These are phyloP conservation scores for Limnephilus auricula DNA, from an alignment of 2,888 invertebrate genomes.

Conservation along the genomic window DNA sequence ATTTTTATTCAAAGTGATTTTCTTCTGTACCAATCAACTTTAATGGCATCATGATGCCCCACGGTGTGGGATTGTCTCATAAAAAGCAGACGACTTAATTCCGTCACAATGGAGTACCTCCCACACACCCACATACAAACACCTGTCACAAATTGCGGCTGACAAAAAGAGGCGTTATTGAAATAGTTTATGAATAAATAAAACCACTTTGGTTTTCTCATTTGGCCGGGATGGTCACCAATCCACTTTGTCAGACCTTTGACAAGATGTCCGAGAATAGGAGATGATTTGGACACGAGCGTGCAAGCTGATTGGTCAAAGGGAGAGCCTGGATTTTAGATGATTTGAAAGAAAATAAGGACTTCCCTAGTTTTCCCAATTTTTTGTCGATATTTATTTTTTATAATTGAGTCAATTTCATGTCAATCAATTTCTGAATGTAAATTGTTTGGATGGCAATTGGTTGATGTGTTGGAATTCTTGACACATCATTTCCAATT, in stretches of 20 bases:
- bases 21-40: background rate
- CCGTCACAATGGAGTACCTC: background rate
- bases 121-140: background rate
- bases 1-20: background rate
- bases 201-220: conserved; percentile 27
- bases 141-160: conserved; percentile 4
- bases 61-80: background rate
- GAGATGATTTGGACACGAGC: background rate
- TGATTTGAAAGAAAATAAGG: background rate
- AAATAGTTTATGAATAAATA: conserved; percentile 28
- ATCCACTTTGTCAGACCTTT: background rate
- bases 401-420: too few relatives aligned
- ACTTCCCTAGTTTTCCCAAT: too few relatives aligned
- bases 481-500: too few relatives aligned
- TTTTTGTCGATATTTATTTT: too few relatives aligned
- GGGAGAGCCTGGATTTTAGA: background rate
- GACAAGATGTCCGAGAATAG: background rate
- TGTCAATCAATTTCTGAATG: too few relatives aligned
- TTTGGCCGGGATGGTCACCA: conserved; percentile 2
- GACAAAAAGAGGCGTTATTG: conserved; percentile 29
- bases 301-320: background rate
- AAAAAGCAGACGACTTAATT: conserved; percentile 35
- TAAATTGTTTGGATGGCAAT: too few relatives aligned
- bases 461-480: too few relatives aligned
- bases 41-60: background rate